Conservation (phyloP, 2,888 invertebrate genomes). For the Drosophila antonietae region DNA sequence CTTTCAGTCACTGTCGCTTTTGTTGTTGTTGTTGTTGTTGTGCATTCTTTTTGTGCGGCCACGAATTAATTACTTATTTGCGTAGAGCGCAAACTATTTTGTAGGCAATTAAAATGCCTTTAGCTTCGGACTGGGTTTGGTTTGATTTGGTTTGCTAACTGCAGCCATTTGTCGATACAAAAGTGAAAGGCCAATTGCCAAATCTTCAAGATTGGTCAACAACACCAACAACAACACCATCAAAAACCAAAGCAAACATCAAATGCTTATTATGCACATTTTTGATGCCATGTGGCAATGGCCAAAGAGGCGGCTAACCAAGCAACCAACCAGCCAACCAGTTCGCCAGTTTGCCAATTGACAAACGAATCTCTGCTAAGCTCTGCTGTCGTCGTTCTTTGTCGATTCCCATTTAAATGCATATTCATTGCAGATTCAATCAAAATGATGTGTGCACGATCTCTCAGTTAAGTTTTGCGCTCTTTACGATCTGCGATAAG, state of each 20-base stretch:
- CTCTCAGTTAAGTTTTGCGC: slow-evolving; percentile 20
- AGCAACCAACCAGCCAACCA: slow-evolving; percentile 37
- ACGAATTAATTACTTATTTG: slow-evolving; percentile 74
- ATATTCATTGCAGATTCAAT: slow-evolving; percentile 46
- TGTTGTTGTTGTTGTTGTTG: slow-evolving; percentile 23
- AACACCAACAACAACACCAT: not conserved
- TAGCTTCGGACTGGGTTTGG: slow-evolving; percentile 28
- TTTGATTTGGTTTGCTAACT: slow-evolving; percentile 39
- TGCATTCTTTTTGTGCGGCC: slow-evolving; percentile 68
- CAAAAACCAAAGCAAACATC: slow-evolving; percentile 40
- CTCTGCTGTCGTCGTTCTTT: slow-evolving; percentile 41
- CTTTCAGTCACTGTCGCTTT: slow-evolving; percentile 45
- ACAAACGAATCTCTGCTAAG: slow-evolving; percentile 1
- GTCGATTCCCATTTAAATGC: slow-evolving; percentile 29
- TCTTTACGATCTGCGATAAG: slow-evolving; percentile 21
- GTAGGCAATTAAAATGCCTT: slow-evolving; percentile 74
- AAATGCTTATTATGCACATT: slow-evolving; percentile 57
- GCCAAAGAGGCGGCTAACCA: slow-evolving; percentile 49
- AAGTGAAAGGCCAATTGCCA: slow-evolving; percentile 77
- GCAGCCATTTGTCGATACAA: slow-evolving; percentile 72
- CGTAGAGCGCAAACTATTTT: slow-evolving; percentile 64
- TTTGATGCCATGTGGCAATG: slow-evolving; percentile 47
- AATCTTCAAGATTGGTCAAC: slow-evolving; percentile 62
- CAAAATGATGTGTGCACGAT: slow-evolving; percentile 65
- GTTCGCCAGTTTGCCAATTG: slow-evolving; percentile 38